Base-by-base conservation (phyloP, 2,888 invertebrate genomes). In the Agriopis aurantiaria region DNA sequence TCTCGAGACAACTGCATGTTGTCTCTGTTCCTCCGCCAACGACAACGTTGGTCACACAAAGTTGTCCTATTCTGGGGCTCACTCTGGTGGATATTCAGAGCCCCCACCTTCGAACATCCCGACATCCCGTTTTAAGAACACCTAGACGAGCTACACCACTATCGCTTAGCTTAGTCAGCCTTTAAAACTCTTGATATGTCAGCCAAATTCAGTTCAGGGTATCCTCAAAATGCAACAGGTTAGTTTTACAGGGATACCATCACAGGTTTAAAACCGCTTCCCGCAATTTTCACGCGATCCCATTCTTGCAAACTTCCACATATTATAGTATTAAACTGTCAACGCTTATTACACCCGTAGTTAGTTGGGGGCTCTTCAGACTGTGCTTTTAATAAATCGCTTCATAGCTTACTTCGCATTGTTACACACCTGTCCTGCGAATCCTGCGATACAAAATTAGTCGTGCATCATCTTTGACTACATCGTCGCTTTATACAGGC, bases 301-400 rank as follows among this genome's bases (percentile, higher is more conserved):
- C 85, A 84, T 87, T 82, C 71, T 67, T 53, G 64, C 33, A n/a
- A 65, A 70, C 53, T 65, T 49, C 23, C 49, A 45, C 53, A 45
- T 64, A 58, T 65, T 65, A 62, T 56, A 46, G 61, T 48, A 70
- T 69, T 69, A 70, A 63, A 49, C 33, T 70, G 70, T 70, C 70
- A 66, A 55, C 70, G 66, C 33, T 45, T 70, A 59, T 70, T 70
- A 70, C 51, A 56, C 10, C 53, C 48, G 14, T 17, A 45, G 58
- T 48, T 46, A 46, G 17, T 58, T 46, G 48, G 9, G 10, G 12
- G 8, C 3, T 12, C 17, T 58, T 12, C 58, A 48, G 8, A 58
- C 23, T 46, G 12, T 1, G 45, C 58, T 43, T 43, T 9, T 43
- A 43, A 57, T 43, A 33, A 23, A 10, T 52, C 10, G 11, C 10